Percentiles rank a stretch among this genome's conserved stretches.
Conservation (phyloP, 2,888 invertebrate genomes). For the Cancer borealis region DNA sequence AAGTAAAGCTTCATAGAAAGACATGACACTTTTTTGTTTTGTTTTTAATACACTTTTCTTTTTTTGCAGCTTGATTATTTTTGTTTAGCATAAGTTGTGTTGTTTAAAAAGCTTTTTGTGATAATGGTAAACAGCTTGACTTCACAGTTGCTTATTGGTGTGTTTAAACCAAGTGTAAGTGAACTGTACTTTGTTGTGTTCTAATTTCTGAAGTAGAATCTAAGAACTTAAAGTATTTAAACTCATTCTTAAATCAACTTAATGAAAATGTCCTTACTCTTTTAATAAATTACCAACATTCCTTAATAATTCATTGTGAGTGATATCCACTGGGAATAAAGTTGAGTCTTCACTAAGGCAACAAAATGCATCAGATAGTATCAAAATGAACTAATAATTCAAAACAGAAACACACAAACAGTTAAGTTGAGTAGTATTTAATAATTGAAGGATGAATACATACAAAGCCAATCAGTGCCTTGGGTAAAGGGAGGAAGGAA, state of each 20-base stretch:
- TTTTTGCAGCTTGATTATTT: not conserved
- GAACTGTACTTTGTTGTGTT: not conserved
- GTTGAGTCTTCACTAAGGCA: not conserved
- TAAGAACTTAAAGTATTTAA: not conserved
- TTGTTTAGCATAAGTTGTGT: not conserved
- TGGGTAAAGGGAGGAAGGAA: not conserved
- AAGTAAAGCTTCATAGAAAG: not conserved
- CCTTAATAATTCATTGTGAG: not conserved
- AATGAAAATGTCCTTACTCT: not conserved
- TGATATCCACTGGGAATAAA: not conserved
- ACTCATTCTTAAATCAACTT: not conserved
- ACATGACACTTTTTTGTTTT: not conserved
- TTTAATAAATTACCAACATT: not conserved
- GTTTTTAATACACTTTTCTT: not conserved
- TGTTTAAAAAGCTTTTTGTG: not conserved
- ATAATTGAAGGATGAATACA: not conserved
- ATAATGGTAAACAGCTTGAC: not conserved
- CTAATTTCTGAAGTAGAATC: not conserved
- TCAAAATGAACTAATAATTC: not conserved
- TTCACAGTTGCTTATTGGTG: constrained; percentile 8
- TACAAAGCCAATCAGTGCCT: not conserved
- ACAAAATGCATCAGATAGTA: not conserved
- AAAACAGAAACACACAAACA: not conserved
- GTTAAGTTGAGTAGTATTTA: not conserved
- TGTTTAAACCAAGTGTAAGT: constrained; percentile 2